Evolutionary conservation across 2,888 invertebrate genomes (phyloP).

Genomic region (Colostygia pectinataria): DNA sequence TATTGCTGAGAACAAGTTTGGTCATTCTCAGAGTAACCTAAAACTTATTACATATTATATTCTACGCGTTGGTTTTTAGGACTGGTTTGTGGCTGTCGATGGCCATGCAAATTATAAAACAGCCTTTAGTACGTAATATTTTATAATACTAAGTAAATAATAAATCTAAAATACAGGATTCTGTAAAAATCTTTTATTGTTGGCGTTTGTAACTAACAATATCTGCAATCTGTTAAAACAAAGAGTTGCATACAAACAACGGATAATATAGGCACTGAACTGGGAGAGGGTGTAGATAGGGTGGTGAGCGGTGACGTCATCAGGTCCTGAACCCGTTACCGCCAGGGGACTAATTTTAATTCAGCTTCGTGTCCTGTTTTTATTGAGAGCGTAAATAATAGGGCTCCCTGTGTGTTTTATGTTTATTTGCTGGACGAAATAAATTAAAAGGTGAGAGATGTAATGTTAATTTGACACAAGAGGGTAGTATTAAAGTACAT

Average conservation of each 20-base stretch:
- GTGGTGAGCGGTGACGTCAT: slow-evolving; percentile 23
- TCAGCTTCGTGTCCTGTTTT: slow-evolving; percentile 24
- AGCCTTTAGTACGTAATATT: too few species aligned
- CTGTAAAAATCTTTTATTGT: too few species aligned
- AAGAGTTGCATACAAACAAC: slow-evolving; percentile 20
- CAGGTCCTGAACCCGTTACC: slow-evolving; percentile 22
- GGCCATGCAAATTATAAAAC: too few species aligned
- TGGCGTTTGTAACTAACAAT: too few species aligned
- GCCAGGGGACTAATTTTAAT: slow-evolving; percentile 27
- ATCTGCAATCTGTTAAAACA: slow-evolving; percentile 3
- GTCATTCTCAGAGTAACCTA: too few species aligned
- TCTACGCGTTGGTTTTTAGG: too few species aligned
- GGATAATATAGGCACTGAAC: neutral
- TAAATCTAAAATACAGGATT: too few species aligned
- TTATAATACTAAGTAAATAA: too few species aligned
- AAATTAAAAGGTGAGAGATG: neutral
- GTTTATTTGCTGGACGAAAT: slow-evolving; percentile 12
- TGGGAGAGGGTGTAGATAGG: neutral
- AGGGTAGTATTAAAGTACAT: neutral
- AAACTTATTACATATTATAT: too few species aligned
- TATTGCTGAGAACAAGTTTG: too few species aligned
- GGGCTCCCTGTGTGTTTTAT: slow-evolving; percentile 11
- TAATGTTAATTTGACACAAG: slow-evolving; percentile 7
- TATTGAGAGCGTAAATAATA: slow-evolving; percentile 22
- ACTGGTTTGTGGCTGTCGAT: too few species aligned